A percentile compares a stretch with the other conserved stretches of the same genome.
These are phyloP conservation scores for Stegodyphus dumicola DNA, from an alignment of 1,140 invertebrate genomes.

Conservation along the genomic window DNA sequence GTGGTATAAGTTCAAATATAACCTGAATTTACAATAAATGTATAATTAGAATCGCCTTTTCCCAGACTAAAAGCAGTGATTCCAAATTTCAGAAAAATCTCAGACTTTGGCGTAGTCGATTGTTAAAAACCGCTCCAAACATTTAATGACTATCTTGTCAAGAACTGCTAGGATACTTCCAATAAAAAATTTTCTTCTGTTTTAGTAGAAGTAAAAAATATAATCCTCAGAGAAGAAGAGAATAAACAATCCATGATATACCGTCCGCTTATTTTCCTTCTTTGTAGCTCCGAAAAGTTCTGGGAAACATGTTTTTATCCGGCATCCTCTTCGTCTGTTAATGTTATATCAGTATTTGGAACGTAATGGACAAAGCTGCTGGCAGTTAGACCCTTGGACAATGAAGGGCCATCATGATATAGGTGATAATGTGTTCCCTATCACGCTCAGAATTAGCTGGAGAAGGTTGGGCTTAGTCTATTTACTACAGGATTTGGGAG, in stretches of 20 bases:
- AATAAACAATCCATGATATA: not conserved
- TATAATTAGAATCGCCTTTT: too few relatives aligned
- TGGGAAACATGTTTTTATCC: not conserved
- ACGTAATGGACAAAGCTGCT: not conserved
- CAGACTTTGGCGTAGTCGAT: too few relatives aligned
- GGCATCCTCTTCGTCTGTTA: not conserved
- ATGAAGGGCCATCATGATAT: conserved; percentile 14
- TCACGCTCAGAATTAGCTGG: conserved; percentile 21
- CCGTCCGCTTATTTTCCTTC: not conserved
- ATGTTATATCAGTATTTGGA: conserved; percentile 5
- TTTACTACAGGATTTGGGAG: conserved; percentile 38
- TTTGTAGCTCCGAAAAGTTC: not conserved
- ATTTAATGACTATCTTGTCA: too few relatives aligned
- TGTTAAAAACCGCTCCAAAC: too few relatives aligned
- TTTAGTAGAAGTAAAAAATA: not conserved
- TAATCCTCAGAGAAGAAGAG: not conserved
- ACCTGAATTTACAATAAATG: too few relatives aligned
- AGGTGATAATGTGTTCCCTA: conserved; percentile 34
- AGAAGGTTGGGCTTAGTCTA: conserved; percentile 24
- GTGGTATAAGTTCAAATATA: too few relatives aligned
- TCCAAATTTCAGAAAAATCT: too few relatives aligned
- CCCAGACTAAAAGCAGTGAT: too few relatives aligned
- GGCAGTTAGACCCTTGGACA: conserved; percentile 2
- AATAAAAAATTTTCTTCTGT: too few relatives aligned
- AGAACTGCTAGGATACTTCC: too few relatives aligned